phyloP scores from a whole-genome alignment of 2,888 invertebrate genomes.

The Campoplex capitator region DNA sequence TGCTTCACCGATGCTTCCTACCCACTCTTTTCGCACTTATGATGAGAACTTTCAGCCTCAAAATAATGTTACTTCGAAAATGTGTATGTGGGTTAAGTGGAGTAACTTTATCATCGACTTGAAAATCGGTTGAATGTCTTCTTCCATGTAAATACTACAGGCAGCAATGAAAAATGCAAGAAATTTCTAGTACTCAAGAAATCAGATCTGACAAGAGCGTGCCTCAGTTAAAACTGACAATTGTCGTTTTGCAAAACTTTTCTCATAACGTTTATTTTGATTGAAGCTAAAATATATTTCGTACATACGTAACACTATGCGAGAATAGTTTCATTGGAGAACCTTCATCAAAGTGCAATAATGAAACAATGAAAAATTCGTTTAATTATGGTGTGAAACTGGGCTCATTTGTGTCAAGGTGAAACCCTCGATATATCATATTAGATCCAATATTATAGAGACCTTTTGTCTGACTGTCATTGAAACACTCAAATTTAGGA shows the following conservation, averaged over 20 bases:
- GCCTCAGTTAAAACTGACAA: too few relatives aligned
- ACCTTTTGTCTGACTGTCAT: constrained; percentile 20
- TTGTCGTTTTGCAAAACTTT: too few relatives aligned
- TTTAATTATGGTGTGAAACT: background rate
- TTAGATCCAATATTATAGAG: background rate
- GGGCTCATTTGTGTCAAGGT: background rate
- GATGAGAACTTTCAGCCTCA: constrained; percentile 5
- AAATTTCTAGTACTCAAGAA: background rate
- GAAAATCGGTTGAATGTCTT: background rate
- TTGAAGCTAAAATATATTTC: too few relatives aligned
- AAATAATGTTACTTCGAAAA: constrained; percentile 9
- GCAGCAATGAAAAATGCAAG: background rate
- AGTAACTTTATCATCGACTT: background rate
- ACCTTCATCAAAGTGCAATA: background rate
- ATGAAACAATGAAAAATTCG: background rate
- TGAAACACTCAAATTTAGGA: constrained; percentile 21
- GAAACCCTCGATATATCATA: background rate
- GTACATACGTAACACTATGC: background rate
- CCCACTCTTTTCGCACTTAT: constrained; percentile 20
- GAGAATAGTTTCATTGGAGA: background rate
- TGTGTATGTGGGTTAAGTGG: background rate
- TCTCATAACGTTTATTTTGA: too few relatives aligned
- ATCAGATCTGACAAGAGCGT: background rate
- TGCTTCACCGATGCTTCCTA: background rate
- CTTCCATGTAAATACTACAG: background rate